Percentiles rank a stretch among this genome's conserved stretches.
phyloP scores from a whole-genome alignment of 64 coral and sea anemone genomes.

The Montipora cactus region DNA sequence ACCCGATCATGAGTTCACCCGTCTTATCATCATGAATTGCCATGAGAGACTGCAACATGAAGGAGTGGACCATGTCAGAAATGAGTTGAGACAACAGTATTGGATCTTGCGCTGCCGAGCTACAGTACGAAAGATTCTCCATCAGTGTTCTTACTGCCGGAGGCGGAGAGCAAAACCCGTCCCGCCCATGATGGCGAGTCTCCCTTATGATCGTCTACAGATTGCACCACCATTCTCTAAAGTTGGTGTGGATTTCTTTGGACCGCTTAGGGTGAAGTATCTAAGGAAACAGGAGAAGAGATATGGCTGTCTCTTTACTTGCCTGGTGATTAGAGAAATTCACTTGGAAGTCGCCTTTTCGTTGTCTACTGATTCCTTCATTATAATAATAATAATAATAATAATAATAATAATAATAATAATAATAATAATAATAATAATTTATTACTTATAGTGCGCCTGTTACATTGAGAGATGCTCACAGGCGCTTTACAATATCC shows the following conservation, averaged over 20 bases:
- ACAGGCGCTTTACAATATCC: too few relatives aligned
- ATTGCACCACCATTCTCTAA: slow-evolving; percentile 18
- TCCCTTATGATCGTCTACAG: slow-evolving; percentile 18
- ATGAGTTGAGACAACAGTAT: not conserved
- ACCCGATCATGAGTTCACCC: not conserved
- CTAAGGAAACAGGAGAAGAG: slow-evolving; percentile 17
- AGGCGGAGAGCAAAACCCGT: slow-evolving; percentile 15
- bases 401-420: too few relatives aligned
- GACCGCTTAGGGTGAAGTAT: slow-evolving; percentile 33
- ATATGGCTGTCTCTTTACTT: slow-evolving; percentile 56
- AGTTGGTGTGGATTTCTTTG: slow-evolving; percentile 38
- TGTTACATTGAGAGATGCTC: too few relatives aligned
- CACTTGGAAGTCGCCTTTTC: slow-evolving; percentile 41
- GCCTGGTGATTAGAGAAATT: slow-evolving; percentile 28
- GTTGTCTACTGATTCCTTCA: slow-evolving; percentile 43
- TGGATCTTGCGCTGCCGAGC: slow-evolving; percentile 7
- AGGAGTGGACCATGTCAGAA: slow-evolving; percentile 5
- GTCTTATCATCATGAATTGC: slow-evolving; percentile 17
- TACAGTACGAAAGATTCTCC: slow-evolving; percentile 3
- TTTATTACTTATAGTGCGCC: too few relatives aligned
- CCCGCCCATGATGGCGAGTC: not conserved
- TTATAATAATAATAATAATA: not conserved
- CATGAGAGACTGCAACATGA: not conserved
- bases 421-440: too few relatives aligned
- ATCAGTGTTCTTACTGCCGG: slow-evolving; percentile 19